Evolutionary conservation across 1,140 invertebrate species (phyloP), one percentile per base, ranked within the genome.

Genomic region (Gryllus bimaculatus): DNA sequence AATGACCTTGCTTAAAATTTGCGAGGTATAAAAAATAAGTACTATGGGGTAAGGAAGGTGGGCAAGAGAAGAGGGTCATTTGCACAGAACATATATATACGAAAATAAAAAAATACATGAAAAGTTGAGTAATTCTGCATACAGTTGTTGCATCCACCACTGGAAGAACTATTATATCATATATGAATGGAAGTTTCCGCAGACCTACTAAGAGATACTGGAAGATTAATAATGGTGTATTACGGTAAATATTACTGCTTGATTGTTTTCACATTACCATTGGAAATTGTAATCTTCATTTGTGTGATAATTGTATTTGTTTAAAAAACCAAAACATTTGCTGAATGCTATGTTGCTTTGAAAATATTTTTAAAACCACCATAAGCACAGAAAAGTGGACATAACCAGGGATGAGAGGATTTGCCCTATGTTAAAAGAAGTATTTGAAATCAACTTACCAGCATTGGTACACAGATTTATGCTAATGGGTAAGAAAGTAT

Each of bases 1-100:
- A 75, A 47, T 21, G 48, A 47, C 76, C 47, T 77, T 77, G 15
- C 18, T 77, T 66, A 21, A 77, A 8, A n/a, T 76, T 79, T 47
- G 80, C 80, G 80, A 80, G 80, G 80, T 80, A 80, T 76, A 80
- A 80, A 66, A 80, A 80, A 80, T 80, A 80, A 80, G 80, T 80
- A 80, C 80, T 80, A 80, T 79, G 75, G 79, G 75, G 74, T 74
- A 20, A 15, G 73, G 47, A 78, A 75, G 20, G 20, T 75, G 74
- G 20, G 47, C 74, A 13, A 12, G 47, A 75, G 47, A 47, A 75
- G 74, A 26, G 20, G 12, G n/a, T 10, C 78, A 47, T 78, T 39
- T 73, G 78, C 78, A 47, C 26, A 8, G 54, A 78, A 78, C 47
- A 78, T 49, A 78, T 20, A 73, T 73, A 78, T 74, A 20, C 13